Percentiles rank a stretch among this genome's conserved stretches.
These are phyloP conservation scores for Gryllus longicercus DNA, from an alignment of 2,888 invertebrate species.

Conservation along the genomic window DNA sequence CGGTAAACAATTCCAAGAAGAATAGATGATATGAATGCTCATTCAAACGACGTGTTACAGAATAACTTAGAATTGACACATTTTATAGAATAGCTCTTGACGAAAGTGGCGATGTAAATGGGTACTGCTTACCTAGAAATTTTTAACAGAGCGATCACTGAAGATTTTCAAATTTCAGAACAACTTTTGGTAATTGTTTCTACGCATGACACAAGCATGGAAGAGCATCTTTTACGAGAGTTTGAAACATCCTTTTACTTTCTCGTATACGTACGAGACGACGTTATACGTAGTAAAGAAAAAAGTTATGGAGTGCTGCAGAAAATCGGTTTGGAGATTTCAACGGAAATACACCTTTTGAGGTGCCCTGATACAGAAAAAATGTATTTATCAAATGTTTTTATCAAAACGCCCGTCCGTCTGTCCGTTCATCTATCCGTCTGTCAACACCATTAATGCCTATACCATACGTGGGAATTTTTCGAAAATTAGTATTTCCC, in stretches of 20 bases:
- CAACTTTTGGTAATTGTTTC: background rate
- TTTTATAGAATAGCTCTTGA: background rate
- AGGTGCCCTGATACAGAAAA: too few species aligned
- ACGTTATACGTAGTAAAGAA: too few species aligned
- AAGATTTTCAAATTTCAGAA: conserved; percentile 1
- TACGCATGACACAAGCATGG: background rate
- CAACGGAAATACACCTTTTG: too few species aligned
- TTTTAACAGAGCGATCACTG: background rate
- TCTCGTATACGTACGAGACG: too few species aligned
- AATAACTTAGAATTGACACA: background rate
- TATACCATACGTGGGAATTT: too few species aligned
- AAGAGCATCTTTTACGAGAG: background rate
- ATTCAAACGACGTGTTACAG: background rate
- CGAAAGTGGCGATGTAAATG: background rate
- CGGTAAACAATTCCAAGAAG: background rate
- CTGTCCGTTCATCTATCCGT: too few species aligned
- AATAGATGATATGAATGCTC: background rate
- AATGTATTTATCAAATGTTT: too few species aligned
- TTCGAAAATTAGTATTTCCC: too few species aligned
- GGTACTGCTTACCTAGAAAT: background rate
- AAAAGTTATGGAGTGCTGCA: too few species aligned
- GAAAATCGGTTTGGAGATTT: too few species aligned
- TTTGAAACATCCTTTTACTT: background rate
- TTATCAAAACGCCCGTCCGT: too few species aligned
- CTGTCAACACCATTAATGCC: too few species aligned